Base-by-base conservation (phyloP, 1,140 invertebrate genomes). In the Bradysia coprophila region DNA sequence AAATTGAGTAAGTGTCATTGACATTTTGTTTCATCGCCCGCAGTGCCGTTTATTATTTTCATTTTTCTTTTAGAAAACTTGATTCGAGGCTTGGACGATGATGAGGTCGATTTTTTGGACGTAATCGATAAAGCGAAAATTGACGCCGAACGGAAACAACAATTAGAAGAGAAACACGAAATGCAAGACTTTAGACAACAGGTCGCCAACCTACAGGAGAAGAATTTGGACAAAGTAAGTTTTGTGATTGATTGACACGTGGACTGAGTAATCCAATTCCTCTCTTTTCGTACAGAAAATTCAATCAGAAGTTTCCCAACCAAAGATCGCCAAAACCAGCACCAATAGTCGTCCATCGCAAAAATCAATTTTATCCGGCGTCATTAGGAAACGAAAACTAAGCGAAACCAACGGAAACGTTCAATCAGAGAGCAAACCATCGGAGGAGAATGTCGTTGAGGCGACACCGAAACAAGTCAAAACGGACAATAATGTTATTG, bases 41-140 rank as follows among this genome's bases (percentile, higher is more conserved):
- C n/a, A n/a, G 5, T 24, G 11, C n/a, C 19, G 20, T 23, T 21
- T n/a, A 15, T 38, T 31, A 31, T 45, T 31, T 28, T 18, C 40
- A 20, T 36, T 34, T 47, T 18, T 38, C 48, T 64, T 69, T 15
- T 52, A 89, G 89, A 93, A 64, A 92, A 95, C 65, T 81, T 93
- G 70, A 91, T 96, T 44, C 82, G 87, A 62, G 89, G 88, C 8
- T 63, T 96, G 2, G 90, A 95, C 62, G 87, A 92, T 57, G 92
- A 96, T 63, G 92, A 96, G 68, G 79, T 91, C 0, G 79, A 89
- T 48, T 96, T 95, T 62, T 63, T 96, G 8, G 86, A 95, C 51
- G 66, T 86, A 37, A 84, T 95, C 8, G 85, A 92, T 62, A 68
- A 77, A 46, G 80, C 76, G 16, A 90, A 88, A 66, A 68, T 86